Base-by-base conservation (phyloP, 2,113 vertebrate genomes). In the Brienomyrus brachyistius region DNA sequence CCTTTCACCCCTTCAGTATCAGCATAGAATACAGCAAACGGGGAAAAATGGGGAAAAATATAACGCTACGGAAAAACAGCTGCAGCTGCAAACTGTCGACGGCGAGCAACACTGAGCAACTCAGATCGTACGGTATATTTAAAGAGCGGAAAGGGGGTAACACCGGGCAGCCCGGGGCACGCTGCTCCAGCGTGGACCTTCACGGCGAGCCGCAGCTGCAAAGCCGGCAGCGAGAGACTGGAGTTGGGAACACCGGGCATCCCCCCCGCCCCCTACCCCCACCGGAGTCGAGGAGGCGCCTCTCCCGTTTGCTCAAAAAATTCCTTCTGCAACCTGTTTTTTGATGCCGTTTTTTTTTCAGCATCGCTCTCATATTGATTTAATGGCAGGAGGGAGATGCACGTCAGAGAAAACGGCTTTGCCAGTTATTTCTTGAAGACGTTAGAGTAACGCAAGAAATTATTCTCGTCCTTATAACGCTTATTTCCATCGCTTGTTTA, bases 241-340 rank as follows among this genome's bases (percentile, higher is more conserved):
- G 88, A 93, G 88, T 92, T 80, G 43, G 59, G 86, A 82, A 91
- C 40, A 89, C 82, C 23, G 89, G 89, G 56, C 90, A 94, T 92
- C 92, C 88, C 93, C 86, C 52, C 21, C 66, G 27, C 21, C 48
- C 92, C 84, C 93, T 82, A 50, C n/a, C 45, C 40, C 40, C 77
- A 89, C 52, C 88, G 19, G 27, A 23, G 59, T n/a, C 3, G 66
- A 35, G 52, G 21, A n/a, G 50, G 50, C 74, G 15, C 45, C 80
- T 23, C 45, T 86, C 56, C 86, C 74, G 74, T 70, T 70, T 74
- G 91, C 23, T 59, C 89, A 48, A 62, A 85, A 87, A 92, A 90
- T 91, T 10, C 87, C 93, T 92, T 89, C 90, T 91, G 17, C 48
- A 19, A 86, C 66, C 91, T 85, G 92, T 89, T 47, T 77, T 90